Evolutionary conservation across 2,113 vertebrate species (phyloP).

Genomic region (Uria aalge): DNA sequence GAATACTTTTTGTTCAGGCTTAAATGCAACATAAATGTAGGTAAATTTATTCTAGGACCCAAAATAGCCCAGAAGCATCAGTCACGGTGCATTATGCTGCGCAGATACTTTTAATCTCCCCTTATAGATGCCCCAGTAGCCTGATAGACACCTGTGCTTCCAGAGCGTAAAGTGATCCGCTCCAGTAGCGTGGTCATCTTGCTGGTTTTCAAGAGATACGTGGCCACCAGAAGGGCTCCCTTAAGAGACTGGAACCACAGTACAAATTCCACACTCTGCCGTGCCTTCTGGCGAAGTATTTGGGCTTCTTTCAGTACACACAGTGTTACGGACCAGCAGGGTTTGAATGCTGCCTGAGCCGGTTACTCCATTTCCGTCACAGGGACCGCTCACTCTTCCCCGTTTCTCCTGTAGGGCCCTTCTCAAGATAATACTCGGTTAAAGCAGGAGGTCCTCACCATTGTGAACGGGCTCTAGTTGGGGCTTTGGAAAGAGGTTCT

Average conservation of each 20-base stretch:
- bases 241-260: fast-evolving
- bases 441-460: background rate
- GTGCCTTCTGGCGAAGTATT: background rate
- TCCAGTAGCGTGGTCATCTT: fast-evolving
- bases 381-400: background rate
- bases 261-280: background rate
- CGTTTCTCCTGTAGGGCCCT: background rate
- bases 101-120: background rate
- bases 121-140: background rate
- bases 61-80: background rate
- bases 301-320: background rate
- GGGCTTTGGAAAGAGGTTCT: background rate
- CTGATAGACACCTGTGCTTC: background rate
- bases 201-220: fast-evolving
- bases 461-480: background rate
- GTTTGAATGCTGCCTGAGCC: background rate
- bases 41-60: background rate
- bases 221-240: background rate
- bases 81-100: background rate
- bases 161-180: fast-evolving
- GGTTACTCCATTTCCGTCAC: background rate
- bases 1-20: background rate
- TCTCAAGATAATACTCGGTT: background rate
- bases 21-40: background rate
- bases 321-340: fast-evolving